These are phyloP conservation scores for Petrocephalus sullivani DNA, from an alignment of 2,797 vertebrate species.

Conservation along the genomic window DNA sequence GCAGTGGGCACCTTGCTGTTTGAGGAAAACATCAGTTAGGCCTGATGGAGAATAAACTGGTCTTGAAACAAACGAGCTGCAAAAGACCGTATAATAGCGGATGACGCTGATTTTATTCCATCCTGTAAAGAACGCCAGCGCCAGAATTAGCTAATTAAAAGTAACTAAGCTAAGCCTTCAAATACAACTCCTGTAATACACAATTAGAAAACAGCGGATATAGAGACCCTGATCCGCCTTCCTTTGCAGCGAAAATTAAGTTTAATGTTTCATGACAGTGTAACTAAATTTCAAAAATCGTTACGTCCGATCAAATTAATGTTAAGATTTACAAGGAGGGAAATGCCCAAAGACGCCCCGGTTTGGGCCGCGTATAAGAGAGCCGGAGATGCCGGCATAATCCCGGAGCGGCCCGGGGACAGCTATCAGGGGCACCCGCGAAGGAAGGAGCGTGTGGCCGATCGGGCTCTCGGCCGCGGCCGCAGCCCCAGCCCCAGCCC, in stretches of 20 bases:
- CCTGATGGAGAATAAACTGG: neutral
- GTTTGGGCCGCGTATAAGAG: neutral
- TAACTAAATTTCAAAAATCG: neutral
- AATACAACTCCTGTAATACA: neutral
- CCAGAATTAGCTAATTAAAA: neutral
- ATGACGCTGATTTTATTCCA: neutral
- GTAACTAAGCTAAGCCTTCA: neutral
- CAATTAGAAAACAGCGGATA: neutral
- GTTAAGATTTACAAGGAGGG: neutral
- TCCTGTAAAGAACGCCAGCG: neutral
- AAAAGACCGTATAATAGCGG: neutral
- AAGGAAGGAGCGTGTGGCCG: neutral
- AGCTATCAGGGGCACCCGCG: neutral
- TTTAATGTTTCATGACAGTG: neutral
- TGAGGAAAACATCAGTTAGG: neutral
- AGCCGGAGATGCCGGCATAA: neutral
- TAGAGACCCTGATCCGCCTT: neutral
- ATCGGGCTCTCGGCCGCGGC: neutral
- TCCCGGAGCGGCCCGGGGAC: neutral
- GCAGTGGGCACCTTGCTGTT: neutral
- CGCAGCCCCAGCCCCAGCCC: neutral
- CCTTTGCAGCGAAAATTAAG: neutral
- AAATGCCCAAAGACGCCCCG: neutral
- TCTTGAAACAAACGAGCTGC: neutral
- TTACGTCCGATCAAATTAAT: neutral